Conservation (phyloP, 2,797 vertebrate genomes). For the Rhynchotus rufescens region DNA sequence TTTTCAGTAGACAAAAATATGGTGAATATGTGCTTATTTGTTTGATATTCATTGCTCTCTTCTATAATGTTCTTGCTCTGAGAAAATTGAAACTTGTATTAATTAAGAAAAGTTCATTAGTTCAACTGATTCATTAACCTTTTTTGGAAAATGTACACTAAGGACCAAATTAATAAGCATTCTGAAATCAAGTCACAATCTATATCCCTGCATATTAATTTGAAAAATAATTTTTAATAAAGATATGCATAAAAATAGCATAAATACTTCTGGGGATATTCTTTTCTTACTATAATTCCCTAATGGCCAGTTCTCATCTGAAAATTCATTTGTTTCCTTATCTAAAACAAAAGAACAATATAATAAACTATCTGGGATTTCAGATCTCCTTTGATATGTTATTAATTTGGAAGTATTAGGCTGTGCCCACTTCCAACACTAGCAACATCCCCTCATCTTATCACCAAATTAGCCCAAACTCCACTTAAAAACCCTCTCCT, state of each 20-base stretch:
- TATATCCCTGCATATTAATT: slow-evolving; percentile 7
- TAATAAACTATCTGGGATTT: slow-evolving; percentile 15
- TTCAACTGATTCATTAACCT: slow-evolving; percentile 74
- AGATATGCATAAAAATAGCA: not conserved
- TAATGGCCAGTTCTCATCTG: not conserved
- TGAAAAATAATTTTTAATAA: not conserved
- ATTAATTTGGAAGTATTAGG: slow-evolving; percentile 39
- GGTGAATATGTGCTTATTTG: not conserved
- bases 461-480: slow-evolving; percentile 42
- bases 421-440: slow-evolving; percentile 38
- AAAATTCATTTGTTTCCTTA: not conserved
- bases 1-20: not conserved
- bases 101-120: slow-evolving; percentile 67
- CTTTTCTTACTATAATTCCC: not conserved
- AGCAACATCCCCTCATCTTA: not conserved
- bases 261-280: not conserved
- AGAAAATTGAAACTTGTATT: slow-evolving; percentile 65
- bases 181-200: slow-evolving; percentile 41
- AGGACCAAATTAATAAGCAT: slow-evolving; percentile 72
- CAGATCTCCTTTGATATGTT: slow-evolving; percentile 29
- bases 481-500: slow-evolving; percentile 41
- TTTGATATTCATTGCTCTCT: not conserved
- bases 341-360: slow-evolving; percentile 43
- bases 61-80: not conserved
- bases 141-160: slow-evolving; percentile 60